These are phyloP conservation scores for Eilema depressum DNA, from an alignment of 2,888 invertebrate genomes.

Conservation along the genomic window DNA sequence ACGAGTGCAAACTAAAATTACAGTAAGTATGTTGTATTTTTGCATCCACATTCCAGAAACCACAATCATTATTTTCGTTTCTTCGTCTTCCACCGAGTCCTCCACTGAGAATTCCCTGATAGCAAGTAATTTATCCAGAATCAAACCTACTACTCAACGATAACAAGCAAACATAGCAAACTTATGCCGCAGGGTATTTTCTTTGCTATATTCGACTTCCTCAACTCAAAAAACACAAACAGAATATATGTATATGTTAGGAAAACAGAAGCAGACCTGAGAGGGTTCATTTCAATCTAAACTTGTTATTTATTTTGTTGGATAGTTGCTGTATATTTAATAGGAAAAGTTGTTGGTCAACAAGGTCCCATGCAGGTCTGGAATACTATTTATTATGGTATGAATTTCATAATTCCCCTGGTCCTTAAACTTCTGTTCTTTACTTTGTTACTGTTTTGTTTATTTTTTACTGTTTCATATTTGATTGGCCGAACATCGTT, in stretches of 20 bases:
- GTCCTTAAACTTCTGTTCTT: neutral
- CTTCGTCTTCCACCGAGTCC: neutral
- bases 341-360: slow-evolving; percentile 53
- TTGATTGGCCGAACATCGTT: neutral
- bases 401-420: slow-evolving; percentile 3
- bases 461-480: neutral
- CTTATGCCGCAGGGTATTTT: neutral
- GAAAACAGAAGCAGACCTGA: slow-evolving; percentile 38
- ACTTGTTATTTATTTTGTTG: slow-evolving; percentile 57
- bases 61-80: too few relatives aligned
- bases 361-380: slow-evolving; percentile 24
- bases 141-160: neutral
- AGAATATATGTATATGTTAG: slow-evolving; percentile 22
- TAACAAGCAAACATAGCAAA: neutral
- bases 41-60: too few relatives aligned
- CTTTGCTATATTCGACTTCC: slow-evolving; percentile 3
- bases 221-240: slow-evolving; percentile 9
- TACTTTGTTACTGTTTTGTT: neutral
- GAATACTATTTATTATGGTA: slow-evolving; percentile 31
- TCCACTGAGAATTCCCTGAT: neutral
- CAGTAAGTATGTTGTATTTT: too few relatives aligned
- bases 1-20: too few relatives aligned
- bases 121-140: neutral
- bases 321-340: slow-evolving; percentile 56
- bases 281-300: slow-evolving; percentile 51